These are phyloP conservation scores for Muscicapa adusta DNA, from an alignment of 2,113 vertebrate species.

Conservation along the genomic window DNA sequence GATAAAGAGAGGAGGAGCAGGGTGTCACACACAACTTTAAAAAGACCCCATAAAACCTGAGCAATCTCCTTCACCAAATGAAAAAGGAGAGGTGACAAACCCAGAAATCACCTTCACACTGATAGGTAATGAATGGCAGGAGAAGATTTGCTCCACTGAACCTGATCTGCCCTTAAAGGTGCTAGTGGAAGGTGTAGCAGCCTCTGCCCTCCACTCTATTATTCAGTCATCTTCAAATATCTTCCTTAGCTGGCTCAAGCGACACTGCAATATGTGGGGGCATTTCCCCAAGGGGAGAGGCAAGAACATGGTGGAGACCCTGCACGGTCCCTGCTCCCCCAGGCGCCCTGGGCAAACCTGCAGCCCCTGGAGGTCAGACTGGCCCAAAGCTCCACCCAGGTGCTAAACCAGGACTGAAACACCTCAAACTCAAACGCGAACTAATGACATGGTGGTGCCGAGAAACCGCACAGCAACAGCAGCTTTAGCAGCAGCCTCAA, in stretches of 20 bases:
- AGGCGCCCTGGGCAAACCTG: fast-evolving
- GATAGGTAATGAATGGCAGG: neutral
- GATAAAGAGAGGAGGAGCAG: neutral
- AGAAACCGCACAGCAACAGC: neutral
- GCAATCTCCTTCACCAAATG: neutral
- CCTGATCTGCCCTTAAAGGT: neutral
- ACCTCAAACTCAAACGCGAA: neutral
- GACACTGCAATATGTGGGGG: fast-evolving
- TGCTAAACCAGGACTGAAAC: neutral
- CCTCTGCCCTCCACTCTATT: neutral
- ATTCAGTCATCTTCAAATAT: neutral
- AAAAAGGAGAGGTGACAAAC: neutral
- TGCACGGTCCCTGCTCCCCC: neutral
- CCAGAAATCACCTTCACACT: neutral
- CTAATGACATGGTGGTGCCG: fast-evolving
- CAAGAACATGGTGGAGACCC: fast-evolving
- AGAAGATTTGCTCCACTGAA: neutral
- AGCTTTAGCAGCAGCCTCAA: neutral
- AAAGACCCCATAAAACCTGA: neutral
- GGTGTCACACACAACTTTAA: neutral
- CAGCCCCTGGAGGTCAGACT: fast-evolving
- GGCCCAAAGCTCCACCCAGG: neutral
- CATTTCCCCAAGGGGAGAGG: neutral
- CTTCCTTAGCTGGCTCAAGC: neutral
- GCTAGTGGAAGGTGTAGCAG: neutral